Evolutionary conservation across 2,797 vertebrate genomes (phyloP), one percentile per base, ranked within the genome.

Genomic region (Neosilurus hyrtlii): DNA sequence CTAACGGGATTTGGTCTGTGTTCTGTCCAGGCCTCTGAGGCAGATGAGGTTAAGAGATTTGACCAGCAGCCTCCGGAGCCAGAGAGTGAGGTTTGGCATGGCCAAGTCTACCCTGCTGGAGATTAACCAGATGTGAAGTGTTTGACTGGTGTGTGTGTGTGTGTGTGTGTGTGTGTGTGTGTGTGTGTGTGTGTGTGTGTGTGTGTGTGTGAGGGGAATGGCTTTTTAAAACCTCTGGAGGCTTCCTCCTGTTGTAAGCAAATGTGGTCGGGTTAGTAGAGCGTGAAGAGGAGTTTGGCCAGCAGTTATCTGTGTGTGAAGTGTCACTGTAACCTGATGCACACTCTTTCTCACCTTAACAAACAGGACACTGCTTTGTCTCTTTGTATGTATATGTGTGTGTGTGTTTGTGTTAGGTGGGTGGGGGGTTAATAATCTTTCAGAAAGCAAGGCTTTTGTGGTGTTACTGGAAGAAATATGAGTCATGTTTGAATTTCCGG

Each of bases 61-160:
- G 82, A 92, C 94, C 95, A 94, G 91, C 92, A 93, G 93, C 91
- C 91, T 80, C 54, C 91, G 89, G 89, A 92, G 75, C 81, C 87
- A 88, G 86, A 90, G 91, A 88, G 88, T 88, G 91, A 89, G 90
- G 92, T 91, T 90, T 91, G 86, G 63, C 54, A 67, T 82, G 88
- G 79, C 76, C 80, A 88, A 82, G 88, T 86, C 5, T 86, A 82
- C 81, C 89, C 86, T 83, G 86, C 83, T 90, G 92, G 92, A 94
- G 80, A 79, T 89, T 93, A 92, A 93, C 90, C 93, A 94, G 93
- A 92, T 78, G 16, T 86, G 10, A 62, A 76, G 73, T 86, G 86
- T 80, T 79, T 80, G 73, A 82, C 75, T 54, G 52, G 61, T n/a
- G 51, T 20, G 81, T 43, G 67, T 37, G 57, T 54, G 30, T 30